phyloP scores from a whole-genome alignment of 2,888 invertebrate genomes.

The Chalcosyrphus nemorum region DNA sequence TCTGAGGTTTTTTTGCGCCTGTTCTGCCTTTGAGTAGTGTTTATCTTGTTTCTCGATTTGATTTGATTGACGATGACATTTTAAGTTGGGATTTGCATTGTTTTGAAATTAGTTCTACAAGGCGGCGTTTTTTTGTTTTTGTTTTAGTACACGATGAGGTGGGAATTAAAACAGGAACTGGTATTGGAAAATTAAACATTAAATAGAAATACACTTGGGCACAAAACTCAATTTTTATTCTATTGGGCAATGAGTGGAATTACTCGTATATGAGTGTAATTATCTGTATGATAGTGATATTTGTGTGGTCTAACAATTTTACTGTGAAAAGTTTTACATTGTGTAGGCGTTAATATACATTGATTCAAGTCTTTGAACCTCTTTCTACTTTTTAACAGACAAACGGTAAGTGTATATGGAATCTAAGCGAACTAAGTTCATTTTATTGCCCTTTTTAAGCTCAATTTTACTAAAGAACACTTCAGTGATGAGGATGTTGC shows the following conservation, averaged over 20 bases:
- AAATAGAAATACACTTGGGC: not conserved
- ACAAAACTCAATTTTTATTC: constrained; percentile 8
- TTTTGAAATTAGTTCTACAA: constrained; percentile 63
- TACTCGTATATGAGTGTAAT: too few species aligned
- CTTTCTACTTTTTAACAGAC: too few species aligned
- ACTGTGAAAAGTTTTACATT: constrained; percentile 21
- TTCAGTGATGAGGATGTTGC: too few species aligned
- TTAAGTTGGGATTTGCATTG: constrained; percentile 68
- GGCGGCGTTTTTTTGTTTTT: constrained; percentile 45
- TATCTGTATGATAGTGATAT: constrained; percentile 2
- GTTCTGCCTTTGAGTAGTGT: constrained; percentile 19
- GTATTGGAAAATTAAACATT: not conserved
- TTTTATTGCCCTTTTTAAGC: too few species aligned
- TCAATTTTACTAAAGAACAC: too few species aligned
- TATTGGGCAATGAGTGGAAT: constrained; percentile 1
- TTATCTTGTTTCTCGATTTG: constrained; percentile 47
- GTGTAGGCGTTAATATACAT: not conserved
- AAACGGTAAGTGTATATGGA: too few species aligned
- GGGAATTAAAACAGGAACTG: not conserved
- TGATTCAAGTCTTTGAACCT: too few species aligned
- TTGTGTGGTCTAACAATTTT: constrained; percentile 12
- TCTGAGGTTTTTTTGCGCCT: not conserved
- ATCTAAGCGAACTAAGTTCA: too few species aligned
- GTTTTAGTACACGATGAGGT: constrained; percentile 6
- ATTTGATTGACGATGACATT: constrained; percentile 73